Base-by-base conservation (phyloP, 2,888 invertebrate genomes). In the Hypomecis atomaria region DNA sequence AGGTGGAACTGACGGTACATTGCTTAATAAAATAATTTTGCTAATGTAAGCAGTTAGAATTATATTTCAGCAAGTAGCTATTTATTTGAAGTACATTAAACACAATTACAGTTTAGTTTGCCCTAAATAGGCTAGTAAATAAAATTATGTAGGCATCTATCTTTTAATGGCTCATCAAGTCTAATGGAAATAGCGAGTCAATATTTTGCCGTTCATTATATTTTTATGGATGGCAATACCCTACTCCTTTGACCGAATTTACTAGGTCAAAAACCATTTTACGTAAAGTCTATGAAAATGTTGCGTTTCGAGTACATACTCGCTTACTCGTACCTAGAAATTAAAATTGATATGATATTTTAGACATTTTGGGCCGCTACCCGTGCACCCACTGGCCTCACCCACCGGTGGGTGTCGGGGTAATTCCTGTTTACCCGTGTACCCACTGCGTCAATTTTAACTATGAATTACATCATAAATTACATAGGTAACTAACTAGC, bases 161-260 rank as follows among this genome's bases (percentile, higher is more conserved):
- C 36, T 55, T 74, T 72, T 56, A 54, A 58, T 58, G 44, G 52
- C 33, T 55, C 55, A 55, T 55, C 45, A 55, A 55, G 45, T 45
- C 37, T 55, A 55, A 55, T 55, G 55, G 55, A 55, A 45, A 55
- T 55, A 36, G 54, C 44, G 37, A 23, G 55, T 45, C 44, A 55
- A 55, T 55, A 55, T 45, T 55, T 37, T 23, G 38, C 37, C 36
- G 37, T 45, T 55, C 45, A 55, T 45, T 55, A 55, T 55, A 44
- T 45, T 55, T 55, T 55, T 55, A 55, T 55, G 23, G 37, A 11
- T 23, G 43, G 55, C 42, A 43, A 54, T 54, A 54, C 43, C n/a
- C 42, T 23, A 7, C 8, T 44, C 13, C 45, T 55, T 44, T 37
- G 5, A 42, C 43, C 37, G 11, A 55, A 44, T 55, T 36, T 13